A percentile compares a stretch with the other conserved stretches of the same genome.
phyloP scores from a whole-genome alignment of 2,797 vertebrate species.

The Cheirogaleus major region DNA sequence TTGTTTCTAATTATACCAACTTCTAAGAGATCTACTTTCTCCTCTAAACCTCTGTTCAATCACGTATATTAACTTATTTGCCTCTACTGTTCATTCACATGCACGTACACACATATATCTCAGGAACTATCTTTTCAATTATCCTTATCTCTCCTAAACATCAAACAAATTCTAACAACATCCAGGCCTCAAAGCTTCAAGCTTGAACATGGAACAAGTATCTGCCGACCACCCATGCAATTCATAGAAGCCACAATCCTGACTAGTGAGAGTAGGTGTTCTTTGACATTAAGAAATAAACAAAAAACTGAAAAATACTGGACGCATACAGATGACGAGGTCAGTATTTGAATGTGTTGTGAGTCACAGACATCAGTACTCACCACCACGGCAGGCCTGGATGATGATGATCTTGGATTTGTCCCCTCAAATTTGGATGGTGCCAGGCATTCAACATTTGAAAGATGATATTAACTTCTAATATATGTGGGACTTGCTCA shows the following conservation, averaged over 20 bases:
- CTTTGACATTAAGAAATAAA: background rate
- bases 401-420: conserved; percentile 93
- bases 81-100: background rate
- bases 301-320: background rate
- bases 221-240: background rate
- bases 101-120: background rate
- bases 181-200: background rate
- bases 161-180: background rate
- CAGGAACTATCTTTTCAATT: background rate
- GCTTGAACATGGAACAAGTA: background rate
- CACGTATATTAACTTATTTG: background rate
- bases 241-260: background rate
- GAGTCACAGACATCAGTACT: background rate
- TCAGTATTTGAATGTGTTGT: background rate
- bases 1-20: background rate
- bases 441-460: conserved; percentile 81
- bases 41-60: background rate
- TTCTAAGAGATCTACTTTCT: rapidly evolving
- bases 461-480: conserved; percentile 85
- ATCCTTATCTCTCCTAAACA: background rate
- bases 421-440: conserved; percentile 83
- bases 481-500: conserved; percentile 65
- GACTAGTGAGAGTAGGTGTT: background rate
- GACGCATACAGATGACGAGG: background rate
- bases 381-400: conserved; percentile 92